These are phyloP conservation scores for Anser brachyrhynchus DNA, from an alignment of 2,113 vertebrate species.

Conservation along the genomic window DNA sequence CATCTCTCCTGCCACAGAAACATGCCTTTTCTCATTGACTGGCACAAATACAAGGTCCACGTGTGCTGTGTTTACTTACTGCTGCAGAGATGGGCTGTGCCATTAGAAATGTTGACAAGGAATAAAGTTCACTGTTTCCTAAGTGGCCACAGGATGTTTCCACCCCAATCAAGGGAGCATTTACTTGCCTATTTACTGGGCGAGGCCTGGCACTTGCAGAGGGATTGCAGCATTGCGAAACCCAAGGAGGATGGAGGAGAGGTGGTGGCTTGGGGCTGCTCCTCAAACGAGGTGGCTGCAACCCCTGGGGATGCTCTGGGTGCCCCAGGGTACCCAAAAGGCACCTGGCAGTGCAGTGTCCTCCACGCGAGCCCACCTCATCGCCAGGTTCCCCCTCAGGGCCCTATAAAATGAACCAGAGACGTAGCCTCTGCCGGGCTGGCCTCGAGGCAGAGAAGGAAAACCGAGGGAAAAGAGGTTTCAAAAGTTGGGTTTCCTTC, in stretches of 20 bases:
- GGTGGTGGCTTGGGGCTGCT: rapidly evolving
- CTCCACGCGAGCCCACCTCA: not conserved
- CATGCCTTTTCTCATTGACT: not conserved
- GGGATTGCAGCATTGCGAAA: slow-evolving; percentile 32
- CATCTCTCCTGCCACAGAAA: not conserved
- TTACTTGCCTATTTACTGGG: slow-evolving; percentile 38
- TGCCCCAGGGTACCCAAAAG: not conserved
- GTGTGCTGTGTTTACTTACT: slow-evolving; percentile 14
- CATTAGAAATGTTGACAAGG: slow-evolving; percentile 33
- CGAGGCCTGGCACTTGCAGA: slow-evolving; percentile 5
- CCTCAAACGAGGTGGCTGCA: not conserved
- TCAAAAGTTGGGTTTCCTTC: not conserved
- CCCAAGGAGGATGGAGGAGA: not conserved
- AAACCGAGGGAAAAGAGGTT: not conserved
- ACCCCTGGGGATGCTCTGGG: not conserved
- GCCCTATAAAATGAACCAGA: not conserved
- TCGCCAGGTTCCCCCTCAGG: not conserved
- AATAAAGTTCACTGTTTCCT: slow-evolving; percentile 64
- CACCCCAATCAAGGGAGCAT: slow-evolving; percentile 42
- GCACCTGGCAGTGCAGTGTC: not conserved
- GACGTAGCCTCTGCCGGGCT: not conserved
- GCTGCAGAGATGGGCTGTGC: not conserved
- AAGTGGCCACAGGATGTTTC: slow-evolving; percentile 52
- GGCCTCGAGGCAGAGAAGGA: not conserved
- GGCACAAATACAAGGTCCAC: not conserved